Conservation (phyloP, 2,797 vertebrate species). For the Chlorospingus flavigularis region DNA sequence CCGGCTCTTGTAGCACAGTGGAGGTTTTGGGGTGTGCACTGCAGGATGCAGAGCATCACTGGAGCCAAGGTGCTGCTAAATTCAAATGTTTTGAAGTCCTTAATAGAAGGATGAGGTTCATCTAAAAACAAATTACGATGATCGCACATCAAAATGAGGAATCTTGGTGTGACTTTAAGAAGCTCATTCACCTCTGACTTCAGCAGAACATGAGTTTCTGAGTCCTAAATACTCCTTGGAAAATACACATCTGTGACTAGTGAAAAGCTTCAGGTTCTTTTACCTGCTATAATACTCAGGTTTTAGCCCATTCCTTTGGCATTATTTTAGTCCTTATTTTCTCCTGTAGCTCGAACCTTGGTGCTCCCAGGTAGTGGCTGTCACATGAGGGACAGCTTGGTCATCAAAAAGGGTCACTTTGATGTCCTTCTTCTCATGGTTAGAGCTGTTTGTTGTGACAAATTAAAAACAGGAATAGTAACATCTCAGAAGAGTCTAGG, state of each 20-base stretch:
- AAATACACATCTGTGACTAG: not conserved
- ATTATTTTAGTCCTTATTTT: not conserved
- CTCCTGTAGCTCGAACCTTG: not conserved
- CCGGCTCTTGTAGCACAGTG: accelerated
- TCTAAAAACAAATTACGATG: not conserved
- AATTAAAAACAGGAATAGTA: not conserved
- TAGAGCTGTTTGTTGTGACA: not conserved
- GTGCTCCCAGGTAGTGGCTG: not conserved
- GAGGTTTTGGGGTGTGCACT: not conserved
- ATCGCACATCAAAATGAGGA: not conserved
- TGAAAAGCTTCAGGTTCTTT: not conserved
- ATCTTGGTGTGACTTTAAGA: not conserved
- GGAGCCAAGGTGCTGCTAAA: not conserved
- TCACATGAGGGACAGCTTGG: not conserved
- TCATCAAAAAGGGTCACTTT: not conserved
- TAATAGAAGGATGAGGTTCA: not conserved
- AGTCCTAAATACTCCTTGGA: not conserved
- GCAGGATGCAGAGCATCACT: not conserved
- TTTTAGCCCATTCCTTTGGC: not conserved
- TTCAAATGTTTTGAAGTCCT: not conserved
- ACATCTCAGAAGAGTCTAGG: not conserved
- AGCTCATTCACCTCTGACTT: not conserved
- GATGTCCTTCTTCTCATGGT: not conserved
- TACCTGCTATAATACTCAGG: not conserved
- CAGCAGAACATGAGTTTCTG: not conserved